Evolutionary conservation across 2,113 vertebrate species (phyloP).

Genomic region (Gymnogyps californianus): DNA sequence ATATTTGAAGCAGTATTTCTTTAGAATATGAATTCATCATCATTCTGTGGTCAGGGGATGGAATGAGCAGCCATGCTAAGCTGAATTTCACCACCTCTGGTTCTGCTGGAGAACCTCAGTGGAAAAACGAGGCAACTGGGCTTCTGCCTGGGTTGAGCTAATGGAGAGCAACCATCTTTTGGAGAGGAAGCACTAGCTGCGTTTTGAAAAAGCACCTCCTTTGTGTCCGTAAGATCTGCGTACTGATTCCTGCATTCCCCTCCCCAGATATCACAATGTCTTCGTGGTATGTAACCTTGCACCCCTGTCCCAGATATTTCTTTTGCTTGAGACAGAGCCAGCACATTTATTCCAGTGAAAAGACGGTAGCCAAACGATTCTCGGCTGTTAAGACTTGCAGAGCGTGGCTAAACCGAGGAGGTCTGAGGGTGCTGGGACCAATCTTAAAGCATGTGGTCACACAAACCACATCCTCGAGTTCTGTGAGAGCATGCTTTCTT

Average conservation of each 20-base stretch:
- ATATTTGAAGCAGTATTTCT: neutral
- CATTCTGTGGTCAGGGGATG: neutral
- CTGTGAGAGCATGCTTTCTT: neutral
- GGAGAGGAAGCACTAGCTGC: neutral
- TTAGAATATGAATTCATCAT: neutral
- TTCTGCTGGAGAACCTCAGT: neutral
- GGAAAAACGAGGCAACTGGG: neutral
- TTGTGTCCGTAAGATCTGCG: fast-evolving
- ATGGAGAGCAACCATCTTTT: neutral
- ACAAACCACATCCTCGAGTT: neutral
- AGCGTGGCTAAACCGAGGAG: neutral
- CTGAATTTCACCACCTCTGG: neutral
- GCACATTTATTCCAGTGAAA: neutral
- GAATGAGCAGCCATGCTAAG: neutral
- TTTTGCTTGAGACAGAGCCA: neutral
- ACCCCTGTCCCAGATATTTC: neutral
- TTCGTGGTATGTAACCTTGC: neutral
- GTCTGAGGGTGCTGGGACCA: neutral
- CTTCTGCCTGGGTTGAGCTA: neutral
- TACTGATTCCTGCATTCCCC: neutral
- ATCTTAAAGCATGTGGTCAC: neutral
- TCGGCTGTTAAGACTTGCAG: neutral
- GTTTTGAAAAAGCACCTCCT: neutral
- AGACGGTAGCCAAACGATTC: neutral
- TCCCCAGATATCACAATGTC: neutral